Evolutionary conservation across 1,140 invertebrate genomes (phyloP).

Genomic region (Atta colombica): DNA sequence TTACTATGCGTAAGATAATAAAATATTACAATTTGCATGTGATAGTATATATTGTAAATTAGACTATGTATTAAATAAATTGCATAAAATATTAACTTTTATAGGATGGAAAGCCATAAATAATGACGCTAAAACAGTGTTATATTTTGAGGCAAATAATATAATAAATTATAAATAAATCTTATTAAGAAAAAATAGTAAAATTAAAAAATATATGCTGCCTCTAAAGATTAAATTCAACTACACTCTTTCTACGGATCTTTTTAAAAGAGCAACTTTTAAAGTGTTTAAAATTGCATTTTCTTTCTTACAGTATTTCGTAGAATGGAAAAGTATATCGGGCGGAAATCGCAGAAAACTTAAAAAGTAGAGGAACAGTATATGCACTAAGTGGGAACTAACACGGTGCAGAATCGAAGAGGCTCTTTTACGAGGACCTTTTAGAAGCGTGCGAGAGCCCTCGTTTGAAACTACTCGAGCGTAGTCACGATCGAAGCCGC

Average conservation of each 20-base stretch:
- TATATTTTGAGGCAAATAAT: too few species aligned
- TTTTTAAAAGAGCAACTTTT: slow-evolving; percentile 9
- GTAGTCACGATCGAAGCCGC: slow-evolving; percentile 57
- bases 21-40: not conserved
- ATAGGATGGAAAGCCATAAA: too few species aligned
- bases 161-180: too few species aligned
- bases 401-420: slow-evolving; percentile 33
- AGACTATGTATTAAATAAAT: not conserved
- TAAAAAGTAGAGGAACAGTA: slow-evolving; percentile 4
- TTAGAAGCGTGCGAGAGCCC: slow-evolving; percentile 25
- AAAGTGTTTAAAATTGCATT: slow-evolving; percentile 2
- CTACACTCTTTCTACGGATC: not conserved
- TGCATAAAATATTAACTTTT: not conserved
- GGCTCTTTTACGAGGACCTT: slow-evolving; percentile 45
- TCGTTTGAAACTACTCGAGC: slow-evolving; percentile 52
- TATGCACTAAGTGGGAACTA: slow-evolving; percentile 41
- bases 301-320: not conserved
- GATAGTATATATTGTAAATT: not conserved
- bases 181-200: too few species aligned
- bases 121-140: too few species aligned
- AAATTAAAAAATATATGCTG: too few species aligned
- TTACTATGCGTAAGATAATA: too few species aligned
- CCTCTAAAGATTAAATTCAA: not conserved
- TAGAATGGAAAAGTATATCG: slow-evolving; percentile 6
- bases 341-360: slow-evolving; percentile 24